Conservation (phyloP, 2,113 vertebrate genomes). For the Petroica traversi region DNA sequence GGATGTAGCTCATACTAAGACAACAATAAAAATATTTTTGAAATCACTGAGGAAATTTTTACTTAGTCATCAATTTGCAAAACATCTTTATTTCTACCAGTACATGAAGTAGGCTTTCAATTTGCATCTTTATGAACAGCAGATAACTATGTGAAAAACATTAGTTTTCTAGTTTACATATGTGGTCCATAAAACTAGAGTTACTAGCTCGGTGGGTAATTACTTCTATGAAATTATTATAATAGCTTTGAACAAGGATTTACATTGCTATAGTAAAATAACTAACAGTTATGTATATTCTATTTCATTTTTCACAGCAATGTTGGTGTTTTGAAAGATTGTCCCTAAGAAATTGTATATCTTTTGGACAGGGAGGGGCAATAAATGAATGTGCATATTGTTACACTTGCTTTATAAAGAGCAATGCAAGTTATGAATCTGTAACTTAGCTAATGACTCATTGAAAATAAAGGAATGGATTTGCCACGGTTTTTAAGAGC, state of each 20-base stretch:
- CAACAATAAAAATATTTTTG: background rate
- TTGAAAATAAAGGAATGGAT: background rate
- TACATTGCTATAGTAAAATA: constrained; percentile 46
- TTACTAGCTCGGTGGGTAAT: constrained; percentile 51
- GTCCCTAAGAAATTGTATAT: constrained; percentile 26
- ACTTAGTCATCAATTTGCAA: background rate
- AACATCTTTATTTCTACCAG: background rate
- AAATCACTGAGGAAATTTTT: background rate
- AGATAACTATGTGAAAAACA: constrained; percentile 36
- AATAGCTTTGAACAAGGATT: constrained; percentile 56
- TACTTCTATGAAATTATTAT: constrained; percentile 59
- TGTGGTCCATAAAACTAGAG: constrained; percentile 58
- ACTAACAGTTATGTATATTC: constrained; percentile 14
- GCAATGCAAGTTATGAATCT: background rate
- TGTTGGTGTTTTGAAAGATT: constrained; percentile 28
- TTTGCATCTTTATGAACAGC: constrained; percentile 29
- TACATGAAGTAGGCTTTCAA: background rate
- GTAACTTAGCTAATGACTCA: background rate
- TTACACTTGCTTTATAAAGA: background rate
- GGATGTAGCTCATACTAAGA: background rate
- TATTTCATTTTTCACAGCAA: constrained; percentile 35
- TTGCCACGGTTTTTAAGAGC: background rate
- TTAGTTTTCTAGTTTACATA: constrained; percentile 43
- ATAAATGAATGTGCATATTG: background rate
- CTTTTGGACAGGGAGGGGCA: background rate